A percentile compares a stretch with the other conserved stretches of the same genome.
Evolutionary conservation across 2,797 vertebrate genomes (phyloP).

Genomic region (Prunella strophiata): DNA sequence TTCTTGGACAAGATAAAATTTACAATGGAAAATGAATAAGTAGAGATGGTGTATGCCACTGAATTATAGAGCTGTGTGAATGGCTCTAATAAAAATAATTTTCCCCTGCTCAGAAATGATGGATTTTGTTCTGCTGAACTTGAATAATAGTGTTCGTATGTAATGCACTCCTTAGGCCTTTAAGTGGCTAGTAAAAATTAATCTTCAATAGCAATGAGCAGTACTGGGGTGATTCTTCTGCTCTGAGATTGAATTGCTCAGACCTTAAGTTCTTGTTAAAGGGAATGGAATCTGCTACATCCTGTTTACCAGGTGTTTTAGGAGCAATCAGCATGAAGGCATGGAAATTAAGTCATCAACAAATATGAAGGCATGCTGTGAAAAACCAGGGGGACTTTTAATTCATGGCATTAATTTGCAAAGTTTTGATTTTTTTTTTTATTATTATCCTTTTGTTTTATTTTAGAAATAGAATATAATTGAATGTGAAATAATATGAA

Average conservation of each 20-base stretch:
- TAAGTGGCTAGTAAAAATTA: conserved; percentile 68
- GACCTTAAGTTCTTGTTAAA: conserved; percentile 13
- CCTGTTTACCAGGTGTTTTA: conserved; percentile 47
- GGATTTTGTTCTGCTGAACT: conserved; percentile 58
- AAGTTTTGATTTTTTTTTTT: neutral
- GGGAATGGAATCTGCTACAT: conserved; percentile 7
- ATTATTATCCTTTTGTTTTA: neutral
- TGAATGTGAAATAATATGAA: neutral
- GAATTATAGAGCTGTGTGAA: conserved; percentile 62
- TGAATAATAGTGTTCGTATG: conserved; percentile 30
- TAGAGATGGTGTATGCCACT: conserved; percentile 14
- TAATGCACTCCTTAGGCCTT: conserved; percentile 36
- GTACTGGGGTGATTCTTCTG: conserved; percentile 37
- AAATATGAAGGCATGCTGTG: neutral
- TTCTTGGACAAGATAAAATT: conserved; percentile 60
- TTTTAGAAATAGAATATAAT: neutral
- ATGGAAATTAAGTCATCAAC: conserved; percentile 6
- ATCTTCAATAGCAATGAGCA: conserved; percentile 35
- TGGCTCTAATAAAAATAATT: conserved; percentile 61
- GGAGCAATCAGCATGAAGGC: conserved; percentile 12
- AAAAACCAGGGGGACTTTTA: neutral
- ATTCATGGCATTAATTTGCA: conserved; percentile 16
- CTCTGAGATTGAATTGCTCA: conserved; percentile 37
- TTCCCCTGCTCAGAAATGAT: conserved; percentile 52
- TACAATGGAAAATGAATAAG: conserved; percentile 54